Conservation (phyloP, 2,888 invertebrate species). For the Griposia aprilina region DNA sequence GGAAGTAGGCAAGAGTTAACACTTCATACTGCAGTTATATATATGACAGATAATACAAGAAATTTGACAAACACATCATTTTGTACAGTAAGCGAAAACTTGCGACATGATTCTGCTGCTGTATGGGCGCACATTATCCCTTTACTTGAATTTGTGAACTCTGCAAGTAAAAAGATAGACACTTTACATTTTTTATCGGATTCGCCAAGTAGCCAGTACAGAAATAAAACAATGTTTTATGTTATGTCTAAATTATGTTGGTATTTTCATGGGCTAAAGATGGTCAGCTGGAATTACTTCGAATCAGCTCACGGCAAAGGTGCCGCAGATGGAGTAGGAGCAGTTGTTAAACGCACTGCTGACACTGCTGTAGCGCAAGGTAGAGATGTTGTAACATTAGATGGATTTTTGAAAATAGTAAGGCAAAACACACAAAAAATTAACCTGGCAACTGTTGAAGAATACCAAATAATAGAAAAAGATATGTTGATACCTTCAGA, state of each 20-base stretch:
- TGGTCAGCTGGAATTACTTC: slow-evolving; percentile 12
- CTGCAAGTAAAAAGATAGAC: slow-evolving; percentile 1
- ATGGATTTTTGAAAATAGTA: neutral
- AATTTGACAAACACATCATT: neutral
- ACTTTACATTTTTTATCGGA: slow-evolving; percentile 12
- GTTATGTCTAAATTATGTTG: neutral
- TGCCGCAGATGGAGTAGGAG: slow-evolving; percentile 28
- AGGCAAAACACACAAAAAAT: slow-evolving; percentile 9
- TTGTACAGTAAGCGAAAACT: slow-evolving; percentile 6
- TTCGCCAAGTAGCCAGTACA: slow-evolving; percentile 8
- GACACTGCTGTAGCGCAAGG: slow-evolving; percentile 15
- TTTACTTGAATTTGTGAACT: slow-evolving; percentile 7
- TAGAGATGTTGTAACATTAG: slow-evolving; percentile 4
- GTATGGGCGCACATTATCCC: neutral
- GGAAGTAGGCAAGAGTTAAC: too few relatives aligned
- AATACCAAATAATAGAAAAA: slow-evolving; percentile 25
- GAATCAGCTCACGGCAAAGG: slow-evolving; percentile 26
- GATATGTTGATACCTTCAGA: slow-evolving; percentile 22
- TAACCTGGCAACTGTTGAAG: slow-evolving; percentile 1
- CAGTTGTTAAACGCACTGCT: slow-evolving; percentile 19
- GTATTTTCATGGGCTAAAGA: neutral
- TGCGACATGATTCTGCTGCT: slow-evolving; percentile 15
- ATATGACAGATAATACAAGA: too few relatives aligned
- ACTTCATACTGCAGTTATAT: too few relatives aligned
- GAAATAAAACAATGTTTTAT: slow-evolving; percentile 4